Percentiles rank a stretch among this genome's conserved stretches.
These are phyloP conservation scores for Drosophila guanche DNA, from an alignment of 1,140 invertebrate genomes.

Conservation along the genomic window DNA sequence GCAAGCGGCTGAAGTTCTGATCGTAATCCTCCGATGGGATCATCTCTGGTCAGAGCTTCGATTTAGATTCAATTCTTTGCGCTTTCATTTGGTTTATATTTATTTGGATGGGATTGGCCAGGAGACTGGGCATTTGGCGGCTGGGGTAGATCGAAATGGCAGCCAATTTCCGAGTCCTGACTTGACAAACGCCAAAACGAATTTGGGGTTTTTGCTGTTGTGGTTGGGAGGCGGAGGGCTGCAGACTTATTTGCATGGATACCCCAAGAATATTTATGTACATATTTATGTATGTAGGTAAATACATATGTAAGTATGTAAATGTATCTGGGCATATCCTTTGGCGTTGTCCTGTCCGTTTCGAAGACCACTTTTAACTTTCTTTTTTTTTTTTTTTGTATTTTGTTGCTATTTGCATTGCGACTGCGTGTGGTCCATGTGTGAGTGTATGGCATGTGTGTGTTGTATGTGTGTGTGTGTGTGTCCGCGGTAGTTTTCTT, in stretches of 20 bases:
- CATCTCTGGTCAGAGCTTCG: too few species aligned
- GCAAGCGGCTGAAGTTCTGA: too few species aligned
- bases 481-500: slow-evolving; percentile 38
- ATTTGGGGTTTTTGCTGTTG: slow-evolving; percentile 4
- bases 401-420: slow-evolving; percentile 60
- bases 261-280: slow-evolving; percentile 2
- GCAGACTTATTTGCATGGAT: slow-evolving; percentile 23
- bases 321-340: slow-evolving; percentile 35
- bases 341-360: slow-evolving; percentile 51
- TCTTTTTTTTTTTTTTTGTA: too few species aligned
- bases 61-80: background rate
- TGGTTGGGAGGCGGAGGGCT: slow-evolving; percentile 6
- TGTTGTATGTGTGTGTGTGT: slow-evolving; percentile 46
- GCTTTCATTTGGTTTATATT: too few species aligned
- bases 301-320: slow-evolving; percentile 14
- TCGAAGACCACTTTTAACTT: too few species aligned
- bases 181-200: slow-evolving; percentile 52
- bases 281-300: slow-evolving; percentile 2
- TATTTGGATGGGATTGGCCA: background rate
- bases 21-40: too few species aligned
- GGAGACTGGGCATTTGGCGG: background rate
- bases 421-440: slow-evolving; percentile 58
- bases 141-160: slow-evolving; percentile 55
- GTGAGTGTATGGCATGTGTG: slow-evolving; percentile 8
- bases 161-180: slow-evolving; percentile 55